These are phyloP conservation scores for Creontiades dilutus DNA, from an alignment of 2,888 invertebrate genomes.

Conservation along the genomic window DNA sequence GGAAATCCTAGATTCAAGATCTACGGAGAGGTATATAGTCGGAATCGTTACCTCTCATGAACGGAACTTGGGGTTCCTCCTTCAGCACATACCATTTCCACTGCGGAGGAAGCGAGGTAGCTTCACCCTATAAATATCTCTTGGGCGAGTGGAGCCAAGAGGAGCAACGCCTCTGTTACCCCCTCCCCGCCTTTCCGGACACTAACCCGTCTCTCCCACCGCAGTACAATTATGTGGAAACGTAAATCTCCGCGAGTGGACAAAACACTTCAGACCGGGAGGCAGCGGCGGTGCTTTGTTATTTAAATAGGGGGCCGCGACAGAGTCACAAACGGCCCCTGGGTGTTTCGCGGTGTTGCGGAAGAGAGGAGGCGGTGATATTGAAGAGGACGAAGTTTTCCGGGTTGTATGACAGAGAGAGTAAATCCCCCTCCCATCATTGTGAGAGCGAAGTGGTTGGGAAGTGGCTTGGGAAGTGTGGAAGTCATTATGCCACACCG, in stretches of 20 bases:
- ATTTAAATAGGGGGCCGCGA: constrained; percentile 51
- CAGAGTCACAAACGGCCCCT: constrained; percentile 51
- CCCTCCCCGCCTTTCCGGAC: not conserved
- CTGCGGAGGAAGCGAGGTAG: not conserved
- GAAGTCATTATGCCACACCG: not conserved
- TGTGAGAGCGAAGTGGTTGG: too few relatives aligned
- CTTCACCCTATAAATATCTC: constrained; percentile 3
- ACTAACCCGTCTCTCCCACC: not conserved
- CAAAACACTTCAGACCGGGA: constrained; percentile 58
- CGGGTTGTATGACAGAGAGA: not conserved
- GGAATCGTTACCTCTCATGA: too few relatives aligned
- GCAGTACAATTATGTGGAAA: constrained; percentile 61
- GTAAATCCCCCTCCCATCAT: too few relatives aligned
- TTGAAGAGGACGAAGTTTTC: constrained; percentile 11
- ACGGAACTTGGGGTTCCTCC: too few relatives aligned
- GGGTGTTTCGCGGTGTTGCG: not conserved
- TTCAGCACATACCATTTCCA: not conserved
- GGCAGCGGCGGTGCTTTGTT: constrained; percentile 54
- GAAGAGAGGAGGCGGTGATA: not conserved
- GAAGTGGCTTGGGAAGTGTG: not conserved
- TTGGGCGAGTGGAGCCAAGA: not conserved
- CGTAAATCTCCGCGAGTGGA: constrained; percentile 61
- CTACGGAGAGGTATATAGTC: too few relatives aligned
- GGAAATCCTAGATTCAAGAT: too few relatives aligned
- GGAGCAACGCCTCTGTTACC: not conserved